Conservation (phyloP, 2,113 vertebrate genomes). For the Synodontis membranacea region DNA sequence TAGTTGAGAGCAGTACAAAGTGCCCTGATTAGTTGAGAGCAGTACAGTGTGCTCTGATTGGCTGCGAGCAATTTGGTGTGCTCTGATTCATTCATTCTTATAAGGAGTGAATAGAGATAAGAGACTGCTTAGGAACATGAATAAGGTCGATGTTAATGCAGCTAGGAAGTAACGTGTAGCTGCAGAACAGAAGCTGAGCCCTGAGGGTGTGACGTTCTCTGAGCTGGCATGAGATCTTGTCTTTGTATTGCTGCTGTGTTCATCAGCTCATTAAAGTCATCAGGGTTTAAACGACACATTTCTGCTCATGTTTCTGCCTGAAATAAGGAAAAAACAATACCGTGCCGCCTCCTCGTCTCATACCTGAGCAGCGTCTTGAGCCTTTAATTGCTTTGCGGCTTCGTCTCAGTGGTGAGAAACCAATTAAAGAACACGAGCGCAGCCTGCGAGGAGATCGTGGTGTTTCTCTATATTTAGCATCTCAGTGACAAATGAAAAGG, state of each 20-base stretch:
- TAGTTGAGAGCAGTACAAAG: background rate
- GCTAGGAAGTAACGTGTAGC: background rate
- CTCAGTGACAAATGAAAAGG: conserved; percentile 16
- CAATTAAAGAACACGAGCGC: conserved; percentile 5
- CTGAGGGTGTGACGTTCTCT: background rate
- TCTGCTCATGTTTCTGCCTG: background rate
- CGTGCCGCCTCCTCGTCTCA: background rate
- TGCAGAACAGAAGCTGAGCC: background rate
- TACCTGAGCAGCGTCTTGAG: background rate
- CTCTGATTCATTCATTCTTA: background rate
- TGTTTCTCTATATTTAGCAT: conserved; percentile 16
- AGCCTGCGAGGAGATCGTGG: background rate
- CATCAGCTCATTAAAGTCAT: background rate
- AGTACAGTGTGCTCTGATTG: background rate
- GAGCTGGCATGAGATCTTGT: background rate
- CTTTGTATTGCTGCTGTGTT: background rate
- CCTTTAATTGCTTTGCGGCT: conserved; percentile 6
- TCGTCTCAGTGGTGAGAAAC: background rate
- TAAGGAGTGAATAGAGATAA: background rate
- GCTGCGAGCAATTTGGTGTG: background rate
- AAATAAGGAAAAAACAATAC: background rate
- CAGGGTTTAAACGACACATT: background rate
- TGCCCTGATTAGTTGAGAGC: background rate
- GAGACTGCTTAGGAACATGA: background rate
- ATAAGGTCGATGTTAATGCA: background rate